A percentile compares a stretch with the other conserved stretches of the same genome.
Evolutionary conservation across 2,113 vertebrate species (phyloP).

Genomic region (Cromileptes altivelis): DNA sequence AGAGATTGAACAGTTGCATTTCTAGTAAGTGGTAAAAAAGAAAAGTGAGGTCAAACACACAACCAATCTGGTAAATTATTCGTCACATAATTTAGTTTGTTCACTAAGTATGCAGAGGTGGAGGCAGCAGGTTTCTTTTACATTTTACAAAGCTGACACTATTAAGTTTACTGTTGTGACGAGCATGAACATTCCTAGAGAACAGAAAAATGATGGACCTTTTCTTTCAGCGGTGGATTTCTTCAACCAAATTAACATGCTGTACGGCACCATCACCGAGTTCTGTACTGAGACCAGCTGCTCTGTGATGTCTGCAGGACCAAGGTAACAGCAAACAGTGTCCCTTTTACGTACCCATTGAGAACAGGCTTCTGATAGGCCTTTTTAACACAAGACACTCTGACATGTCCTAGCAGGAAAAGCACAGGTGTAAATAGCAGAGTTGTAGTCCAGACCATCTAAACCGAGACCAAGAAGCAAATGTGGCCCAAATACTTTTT

Average conservation of each 20-base stretch:
- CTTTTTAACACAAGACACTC: not conserved
- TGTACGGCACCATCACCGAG: conserved; percentile 97
- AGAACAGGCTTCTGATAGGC: not conserved
- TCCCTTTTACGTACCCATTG: not conserved
- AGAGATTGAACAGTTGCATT: not conserved
- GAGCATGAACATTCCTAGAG: not conserved
- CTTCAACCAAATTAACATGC: conserved; percentile 99
- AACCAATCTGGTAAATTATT: not conserved
- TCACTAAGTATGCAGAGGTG: not conserved
- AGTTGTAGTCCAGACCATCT: too few species aligned
- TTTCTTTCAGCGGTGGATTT: conserved; percentile 93
- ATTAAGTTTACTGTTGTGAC: not conserved
- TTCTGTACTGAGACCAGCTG: conserved; percentile 96
- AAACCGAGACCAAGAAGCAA: too few species aligned
- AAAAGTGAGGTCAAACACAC: not conserved
- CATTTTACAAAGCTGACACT: not conserved
- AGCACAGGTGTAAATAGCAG: not conserved
- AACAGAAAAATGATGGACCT: not conserved
- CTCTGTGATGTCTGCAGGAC: conserved; percentile 95
- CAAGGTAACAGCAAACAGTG: conserved; percentile 83
- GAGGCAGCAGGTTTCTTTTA: not conserved
- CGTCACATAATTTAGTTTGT: not conserved
- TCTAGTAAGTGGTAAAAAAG: not conserved
- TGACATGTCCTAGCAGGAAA: conserved; percentile 1
- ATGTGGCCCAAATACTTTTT: too few species aligned